Base-by-base conservation (phyloP, 2,113 vertebrate species). In the Columba livia region DNA sequence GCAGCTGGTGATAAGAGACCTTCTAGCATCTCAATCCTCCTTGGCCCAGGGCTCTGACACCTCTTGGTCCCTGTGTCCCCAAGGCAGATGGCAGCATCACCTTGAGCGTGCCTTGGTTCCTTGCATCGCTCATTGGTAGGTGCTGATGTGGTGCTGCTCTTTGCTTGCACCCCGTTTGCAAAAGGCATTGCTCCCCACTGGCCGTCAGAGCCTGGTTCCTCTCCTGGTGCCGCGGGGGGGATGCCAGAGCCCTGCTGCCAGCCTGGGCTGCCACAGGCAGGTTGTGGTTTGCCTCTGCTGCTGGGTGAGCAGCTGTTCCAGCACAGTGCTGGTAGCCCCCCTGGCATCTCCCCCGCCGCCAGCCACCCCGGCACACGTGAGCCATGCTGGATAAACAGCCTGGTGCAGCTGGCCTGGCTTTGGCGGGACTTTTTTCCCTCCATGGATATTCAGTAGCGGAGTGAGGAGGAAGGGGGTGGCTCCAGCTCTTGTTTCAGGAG, bases 161-260 rank as follows among this genome's bases (percentile, higher is more conserved):
- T 2, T 12, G 1, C 31, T 11, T 5, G 21, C 54, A 15, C 13
- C 25, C 38, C 16, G 7, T 20, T 56, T 53, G 77, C 92, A 72
- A 57, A 5, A 6, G 6, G 34, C 64, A 2, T 24, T 0, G 0
- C 74, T 19, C 47, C 44, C 0, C 47, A 40, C 0, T 16, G 1
- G 34, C 44, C 13, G 0, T 15, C 11, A 3, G 70, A 24, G 66
- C 90, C 24, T 0, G 3, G 13, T 48, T 53, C 23, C 25, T 21
- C 10, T 48, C 64, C 40, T 23, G 1, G 31, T n/a, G 58, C 44
- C 1, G 0, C 3, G 7, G 7, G 7, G 31, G 40, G 12, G 79
- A 12, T 23, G 58, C 65, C 0, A 2, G 29, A 74, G 74, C 51
- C 47, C 13, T 0, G 1, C 16, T 79, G 81, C 85, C 81, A 78